Evolutionary conservation across 2,888 invertebrate species (phyloP).

Genomic region (Biston betularia): DNA sequence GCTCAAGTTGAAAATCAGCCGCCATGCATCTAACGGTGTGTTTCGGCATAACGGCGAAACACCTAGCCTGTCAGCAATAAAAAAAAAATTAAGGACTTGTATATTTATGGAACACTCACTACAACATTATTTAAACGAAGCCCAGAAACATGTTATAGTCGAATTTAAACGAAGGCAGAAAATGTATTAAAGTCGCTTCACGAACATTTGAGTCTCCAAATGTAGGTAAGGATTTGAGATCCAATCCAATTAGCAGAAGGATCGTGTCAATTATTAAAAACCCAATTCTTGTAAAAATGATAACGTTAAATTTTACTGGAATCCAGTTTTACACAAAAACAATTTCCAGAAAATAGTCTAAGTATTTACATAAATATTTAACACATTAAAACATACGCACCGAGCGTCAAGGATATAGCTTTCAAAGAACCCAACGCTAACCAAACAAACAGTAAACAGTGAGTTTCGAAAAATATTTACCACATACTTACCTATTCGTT

Average conservation of each 20-base stretch:
- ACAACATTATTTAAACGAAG: neutral
- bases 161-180: no score
- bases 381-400: slow-evolving; percentile 6
- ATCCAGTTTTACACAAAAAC: slow-evolving; percentile 4
- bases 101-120: neutral
- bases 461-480: slow-evolving; percentile 31
- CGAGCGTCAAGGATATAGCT: slow-evolving; percentile 18
- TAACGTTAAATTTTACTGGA: neutral
- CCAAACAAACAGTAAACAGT: slow-evolving; percentile 9
- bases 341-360: slow-evolving; percentile 11
- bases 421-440: slow-evolving; percentile 18
- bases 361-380: slow-evolving; percentile 23
- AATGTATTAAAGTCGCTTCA: no score
- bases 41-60: no score
- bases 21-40: no score
- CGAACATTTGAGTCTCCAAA: neutral
- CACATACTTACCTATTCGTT: neutral
- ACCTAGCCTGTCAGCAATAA: no score
- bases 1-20: no score
- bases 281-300: neutral
- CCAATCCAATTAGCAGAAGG: no score
- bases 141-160: no score
- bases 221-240: neutral
- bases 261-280: no score
- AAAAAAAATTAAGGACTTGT: neutral